Percentiles rank a stretch among this genome's conserved stretches.
These are phyloP conservation scores for Gnathonemus echidnorhynchus DNA, from an alignment of 2,113 vertebrate genomes.

Conservation along the genomic window DNA sequence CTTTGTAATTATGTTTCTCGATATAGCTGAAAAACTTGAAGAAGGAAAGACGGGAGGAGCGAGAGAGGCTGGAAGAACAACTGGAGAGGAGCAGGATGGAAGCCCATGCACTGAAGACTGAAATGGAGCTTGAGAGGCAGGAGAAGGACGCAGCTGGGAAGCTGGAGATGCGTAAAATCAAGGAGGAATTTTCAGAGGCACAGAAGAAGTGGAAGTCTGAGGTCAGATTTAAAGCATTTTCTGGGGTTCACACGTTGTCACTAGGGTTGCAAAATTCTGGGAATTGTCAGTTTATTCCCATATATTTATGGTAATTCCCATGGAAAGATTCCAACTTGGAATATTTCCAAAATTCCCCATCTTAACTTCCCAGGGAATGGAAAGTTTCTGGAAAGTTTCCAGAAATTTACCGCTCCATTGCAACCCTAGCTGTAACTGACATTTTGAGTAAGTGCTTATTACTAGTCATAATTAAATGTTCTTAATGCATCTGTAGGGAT, in stretches of 20 bases:
- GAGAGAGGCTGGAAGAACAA: constrained; percentile 39
- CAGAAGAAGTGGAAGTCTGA: constrained; percentile 40
- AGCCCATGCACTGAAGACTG: constrained; percentile 32
- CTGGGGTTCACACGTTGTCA: background rate
- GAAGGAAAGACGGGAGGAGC: constrained; percentile 44
- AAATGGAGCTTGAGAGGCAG: constrained; percentile 37
- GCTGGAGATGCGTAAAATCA: constrained; percentile 36
- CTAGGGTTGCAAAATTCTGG: background rate
- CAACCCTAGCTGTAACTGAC: background rate
- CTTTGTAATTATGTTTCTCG: background rate
- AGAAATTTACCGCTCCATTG: background rate
- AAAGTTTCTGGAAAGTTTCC: background rate
- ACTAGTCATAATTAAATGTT: background rate
- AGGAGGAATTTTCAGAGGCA: constrained; percentile 39
- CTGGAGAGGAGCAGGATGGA: constrained; percentile 40
- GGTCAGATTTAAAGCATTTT: constrained; percentile 32
- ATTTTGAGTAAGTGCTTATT: background rate
- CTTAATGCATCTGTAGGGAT: background rate
- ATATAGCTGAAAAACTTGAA: constrained; percentile 43
- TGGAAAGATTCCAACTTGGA: background rate
- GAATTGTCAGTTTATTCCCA: background rate
- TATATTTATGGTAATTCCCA: background rate
- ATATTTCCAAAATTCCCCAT: background rate
- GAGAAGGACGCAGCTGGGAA: constrained; percentile 42
- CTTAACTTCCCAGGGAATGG: background rate